A percentile compares a stretch with the other conserved stretches of the same genome.
Conservation (phyloP, 2,888 invertebrate species). For the Scaptomyza polygonia region DNA sequence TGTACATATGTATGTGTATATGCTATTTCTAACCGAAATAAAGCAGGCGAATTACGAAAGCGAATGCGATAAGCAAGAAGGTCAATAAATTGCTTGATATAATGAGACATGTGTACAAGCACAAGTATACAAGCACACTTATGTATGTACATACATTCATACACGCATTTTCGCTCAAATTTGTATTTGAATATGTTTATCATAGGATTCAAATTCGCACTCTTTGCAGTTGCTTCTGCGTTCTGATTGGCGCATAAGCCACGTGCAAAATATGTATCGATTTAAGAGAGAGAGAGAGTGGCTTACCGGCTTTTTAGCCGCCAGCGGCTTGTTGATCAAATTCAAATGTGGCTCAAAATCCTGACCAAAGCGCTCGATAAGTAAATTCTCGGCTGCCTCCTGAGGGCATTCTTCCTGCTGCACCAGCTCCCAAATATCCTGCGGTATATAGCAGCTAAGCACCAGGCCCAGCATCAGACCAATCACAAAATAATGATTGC, state of each 20-base stretch:
- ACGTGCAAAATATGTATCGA: constrained; percentile 36
- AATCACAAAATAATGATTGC: constrained; percentile 83
- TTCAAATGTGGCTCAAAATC: constrained; percentile 84
- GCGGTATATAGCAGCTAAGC: constrained; percentile 83
- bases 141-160: constrained; percentile 1
- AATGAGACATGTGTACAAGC: constrained; percentile 50
- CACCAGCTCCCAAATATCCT: constrained; percentile 83
- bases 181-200: constrained; percentile 16
- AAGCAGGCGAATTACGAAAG: constrained; percentile 49
- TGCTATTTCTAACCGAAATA: constrained; percentile 31
- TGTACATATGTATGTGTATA: constrained; percentile 4
- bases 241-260: constrained; percentile 42
- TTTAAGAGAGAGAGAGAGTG: background rate
- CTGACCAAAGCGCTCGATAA: constrained; percentile 84
- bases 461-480: constrained; percentile 83
- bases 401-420: constrained; percentile 84
- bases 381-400: constrained; percentile 82
- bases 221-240: constrained; percentile 6
- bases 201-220: constrained; percentile 15
- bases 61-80: constrained; percentile 72
- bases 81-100: constrained; percentile 73
- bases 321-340: constrained; percentile 84
- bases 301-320: constrained; percentile 84
- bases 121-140: constrained; percentile 13
- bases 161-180: constrained; percentile 3